Evolutionary conservation across 2,888 invertebrate genomes (phyloP), one percentile per base, ranked within the genome.

Genomic region (Tiliacea citrago): DNA sequence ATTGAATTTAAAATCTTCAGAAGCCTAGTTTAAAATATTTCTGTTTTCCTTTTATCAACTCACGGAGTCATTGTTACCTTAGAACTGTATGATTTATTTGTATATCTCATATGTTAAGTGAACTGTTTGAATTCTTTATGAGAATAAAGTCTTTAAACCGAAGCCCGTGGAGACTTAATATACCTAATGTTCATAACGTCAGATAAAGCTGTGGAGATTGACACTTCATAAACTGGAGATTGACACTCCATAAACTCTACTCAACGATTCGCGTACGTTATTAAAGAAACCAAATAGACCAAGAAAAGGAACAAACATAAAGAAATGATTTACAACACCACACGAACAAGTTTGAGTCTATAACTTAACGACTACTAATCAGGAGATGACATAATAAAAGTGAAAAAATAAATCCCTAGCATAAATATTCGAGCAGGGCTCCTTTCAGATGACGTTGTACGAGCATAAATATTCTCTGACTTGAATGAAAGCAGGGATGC

Each of bases 381-480:
- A 90, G 88, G 77, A 85, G 83, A 88, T 88, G 89, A 89, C 87
- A 89, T 75, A 83, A 79, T 86, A 87, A 89, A 83, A 81, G 63
- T 74, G 16, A 67, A 79, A 84, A 90, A 89, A 84, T 76, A 88
- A 90, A 75, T 76, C 73, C 69, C 45, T 62, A 65, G 83, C 89
- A 90, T 90, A 91, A 92, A 92, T 91, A 90, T 89, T 86, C 86
- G 83, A 88, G 88, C 85, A 87, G 81, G 78, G 84, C 77, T 79
- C 86, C 88, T 88, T 90, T 88, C 84, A 91, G 89, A 89, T 88
- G 90, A 91, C 87, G 89, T 83, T 83, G 87, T 71, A 79, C 62
- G 87, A 74, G 79, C 92, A 93, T 94, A 94, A 93, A 94, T 94
- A 93, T 90, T 89, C 86, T 91, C 84, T 90, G 91, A 91, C 88